A percentile compares a stretch with the other conserved stretches of the same genome.
Evolutionary conservation across 2,113 vertebrate genomes (phyloP).

Genomic region (Gnathonemus longibarbis): DNA sequence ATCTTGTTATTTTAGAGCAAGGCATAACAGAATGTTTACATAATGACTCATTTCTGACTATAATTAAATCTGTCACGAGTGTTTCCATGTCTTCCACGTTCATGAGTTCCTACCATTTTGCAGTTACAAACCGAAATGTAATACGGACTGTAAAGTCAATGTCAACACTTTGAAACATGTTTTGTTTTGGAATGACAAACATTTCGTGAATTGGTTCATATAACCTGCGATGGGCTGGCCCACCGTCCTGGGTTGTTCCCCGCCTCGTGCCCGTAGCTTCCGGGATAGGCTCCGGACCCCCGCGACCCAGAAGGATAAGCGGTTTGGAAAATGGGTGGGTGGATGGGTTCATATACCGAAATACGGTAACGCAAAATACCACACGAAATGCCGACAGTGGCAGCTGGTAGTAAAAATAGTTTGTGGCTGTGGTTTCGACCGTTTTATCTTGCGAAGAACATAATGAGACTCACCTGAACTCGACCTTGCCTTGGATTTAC

Average conservation of each 20-base stretch:
- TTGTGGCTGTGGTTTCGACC: neutral
- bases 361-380: neutral
- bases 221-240: neutral
- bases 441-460: neutral
- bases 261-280: too few species aligned
- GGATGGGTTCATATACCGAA: neutral
- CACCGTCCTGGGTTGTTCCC: too few species aligned
- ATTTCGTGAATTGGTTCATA: neutral
- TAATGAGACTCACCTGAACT: conserved; percentile 80
- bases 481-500: conserved; percentile 88
- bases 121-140: neutral
- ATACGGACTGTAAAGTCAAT: neutral
- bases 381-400: neutral
- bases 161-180: neutral
- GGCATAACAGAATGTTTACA: neutral
- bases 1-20: neutral
- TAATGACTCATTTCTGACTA: neutral
- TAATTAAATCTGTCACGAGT: neutral
- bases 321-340: too few species aligned
- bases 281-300: too few species aligned
- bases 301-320: too few species aligned
- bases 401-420: neutral
- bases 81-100: neutral
- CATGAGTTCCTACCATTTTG: neutral
- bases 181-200: neutral